phyloP scores from a whole-genome alignment of 1,140 invertebrate genomes.

The Drosophila pachea region DNA sequence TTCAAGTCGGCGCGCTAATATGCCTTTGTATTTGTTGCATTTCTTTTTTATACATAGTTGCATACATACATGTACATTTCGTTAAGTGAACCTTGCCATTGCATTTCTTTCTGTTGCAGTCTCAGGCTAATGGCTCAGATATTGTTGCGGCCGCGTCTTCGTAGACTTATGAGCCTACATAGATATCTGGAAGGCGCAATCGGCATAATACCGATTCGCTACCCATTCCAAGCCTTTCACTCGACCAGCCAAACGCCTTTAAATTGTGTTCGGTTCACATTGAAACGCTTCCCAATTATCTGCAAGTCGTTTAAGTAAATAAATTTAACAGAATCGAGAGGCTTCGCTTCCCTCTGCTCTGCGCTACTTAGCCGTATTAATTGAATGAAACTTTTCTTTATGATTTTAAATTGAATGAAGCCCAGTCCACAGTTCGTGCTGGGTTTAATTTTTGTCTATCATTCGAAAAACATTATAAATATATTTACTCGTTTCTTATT shows the following conservation, averaged over 20 bases:
- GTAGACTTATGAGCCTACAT: conserved; percentile 44
- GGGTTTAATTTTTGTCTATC: neutral
- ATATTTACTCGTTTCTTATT: no score
- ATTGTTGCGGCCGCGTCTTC: conserved; percentile 40
- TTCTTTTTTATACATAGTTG: conserved; percentile 14
- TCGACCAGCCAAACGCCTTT: conserved; percentile 12
- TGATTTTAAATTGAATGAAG: conserved; percentile 5
- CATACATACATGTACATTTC: conserved; percentile 7
- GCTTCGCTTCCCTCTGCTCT: neutral
- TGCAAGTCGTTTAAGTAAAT: conserved; percentile 16
- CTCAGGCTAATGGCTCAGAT: conserved; percentile 18
- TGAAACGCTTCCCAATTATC: conserved; percentile 15
- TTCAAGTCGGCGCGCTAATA: conserved; percentile 50
- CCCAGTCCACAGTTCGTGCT: no score
- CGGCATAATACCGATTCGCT: conserved; percentile 12
- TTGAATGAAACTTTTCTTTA: conserved; percentile 14
- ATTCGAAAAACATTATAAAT: no score
- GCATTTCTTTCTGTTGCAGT: conserved; percentile 14
- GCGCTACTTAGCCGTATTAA: conserved; percentile 3
- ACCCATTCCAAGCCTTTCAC: conserved; percentile 42
- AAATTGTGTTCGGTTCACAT: neutral
- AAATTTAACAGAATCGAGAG: conserved; percentile 12
- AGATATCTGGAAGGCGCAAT: conserved; percentile 26
- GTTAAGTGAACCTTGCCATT: conserved; percentile 18
- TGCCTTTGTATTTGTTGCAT: conserved; percentile 25